Evolutionary conservation across 2,888 invertebrate species (phyloP), one percentile per base, ranked within the genome.

Genomic region (Aporophyla nigra): DNA sequence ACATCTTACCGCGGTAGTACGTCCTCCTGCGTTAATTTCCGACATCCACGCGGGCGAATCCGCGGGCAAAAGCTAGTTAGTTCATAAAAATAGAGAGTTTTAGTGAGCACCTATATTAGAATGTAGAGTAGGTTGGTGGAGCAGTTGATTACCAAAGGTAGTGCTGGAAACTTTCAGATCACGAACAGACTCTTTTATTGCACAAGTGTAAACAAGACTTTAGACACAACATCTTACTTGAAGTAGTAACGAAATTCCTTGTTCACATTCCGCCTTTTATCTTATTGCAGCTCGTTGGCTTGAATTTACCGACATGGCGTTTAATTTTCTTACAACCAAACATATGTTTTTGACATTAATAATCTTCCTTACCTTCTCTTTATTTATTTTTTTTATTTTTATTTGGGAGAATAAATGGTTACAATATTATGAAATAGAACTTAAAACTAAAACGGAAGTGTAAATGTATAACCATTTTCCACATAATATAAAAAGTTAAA

Each of bases 211-310:
- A 56, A 75, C 66, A 49, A 56, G 66, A 46, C 61, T 56, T 62
- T 46, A 82, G 21, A n/a, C 40, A 75, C 68, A 77, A 72, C 49
- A 58, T 80, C 68, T 71, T 70, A 74, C 40, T 81, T 70, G 33
- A 62, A 68, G 19, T 76, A 65, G 59, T 73, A 58, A 73, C 61
- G 61, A 74, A 53, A 75, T 66, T 51, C 65, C 49, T 70, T 24
- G 65, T 73, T 65, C 54, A 46, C 33, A 33, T 62, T 33, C 56
- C 24, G 54, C 40, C 84, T 79, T 81, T 84, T 79, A 81, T 81
- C 69, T 83, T 79, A 79, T 70, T 69, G 14, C 73, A 54, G 73
- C 65, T 83, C 84, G 73, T 69, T 81, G 73, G 65, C 6, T 70
- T 74, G 24, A 70, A 61, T 61, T 70, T 77, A 70, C 56, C 16